Evolutionary conservation across 1,140 invertebrate species (phyloP), one percentile per base, ranked within the genome.

Genomic region (Neotoxoptera formosana): DNA sequence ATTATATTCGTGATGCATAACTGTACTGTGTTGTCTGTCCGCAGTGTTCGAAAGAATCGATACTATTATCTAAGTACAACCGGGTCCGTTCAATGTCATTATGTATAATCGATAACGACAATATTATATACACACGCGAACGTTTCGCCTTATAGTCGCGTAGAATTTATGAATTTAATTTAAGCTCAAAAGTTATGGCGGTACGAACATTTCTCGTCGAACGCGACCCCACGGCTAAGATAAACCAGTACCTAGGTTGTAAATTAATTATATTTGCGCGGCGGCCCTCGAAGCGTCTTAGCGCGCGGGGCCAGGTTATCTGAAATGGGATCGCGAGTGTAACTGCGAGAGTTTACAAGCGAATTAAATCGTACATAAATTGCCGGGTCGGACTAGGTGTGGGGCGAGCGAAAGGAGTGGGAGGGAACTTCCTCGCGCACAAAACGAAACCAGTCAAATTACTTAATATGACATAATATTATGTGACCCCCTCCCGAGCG

Each of bases 331-430:
- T 93, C 91, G 91, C 81, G 81, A n/a, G n/a, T 86, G 36, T 56
- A 84, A 93, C 91, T 86, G 81, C 91, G 17, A 56, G 76, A 53
- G 51, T 86, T 93, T 93, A 93, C 91, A 93, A 93, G 91, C 48
- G 34, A 93, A 93, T 93, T 93, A 93, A 86, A 93, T 56, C 56
- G 76, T 56, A 93, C 81, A 41, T 93, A 84, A 93, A 93, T 86
- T 86, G 81, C 34, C 20, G 14, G 14, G 34, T 30, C 41, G 21
- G n/a, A 17, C 36, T 84, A 14, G 47, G 48, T 8, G 20, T 51
- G n/a, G 1, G 21, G 1, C 1, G 11, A n/a, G 45, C 7, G 48
- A 23, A 51, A 89, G 56, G 88, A 56, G 88, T 56, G 4, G 41
- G 41, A 41, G 41, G 41, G 41, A 25, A 89, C 34, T 89, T 41